Percentiles rank a stretch among this genome's conserved stretches.
Conservation (phyloP, 2,888 invertebrate genomes). For the Gnatocerus cornutus region DNA sequence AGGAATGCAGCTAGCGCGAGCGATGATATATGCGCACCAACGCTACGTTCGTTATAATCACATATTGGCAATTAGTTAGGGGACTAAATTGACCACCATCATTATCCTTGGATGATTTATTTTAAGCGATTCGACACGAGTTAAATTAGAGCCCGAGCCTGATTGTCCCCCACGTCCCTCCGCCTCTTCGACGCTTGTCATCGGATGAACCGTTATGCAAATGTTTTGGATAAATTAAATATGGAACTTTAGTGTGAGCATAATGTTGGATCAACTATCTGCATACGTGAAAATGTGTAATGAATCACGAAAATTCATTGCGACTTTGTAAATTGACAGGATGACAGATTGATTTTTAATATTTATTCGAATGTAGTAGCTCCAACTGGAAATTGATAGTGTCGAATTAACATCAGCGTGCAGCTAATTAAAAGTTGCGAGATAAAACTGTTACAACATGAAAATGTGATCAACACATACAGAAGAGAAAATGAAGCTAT, state of each 20-base stretch:
- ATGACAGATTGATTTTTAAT: conserved; percentile 39
- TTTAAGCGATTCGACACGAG: conserved; percentile 70
- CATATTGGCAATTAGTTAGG: conserved; percentile 72
- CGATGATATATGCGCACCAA: conserved; percentile 67
- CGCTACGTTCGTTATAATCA: conserved; percentile 70
- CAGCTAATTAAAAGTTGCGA: neutral
- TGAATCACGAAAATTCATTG: conserved; percentile 33
- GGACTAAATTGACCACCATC: conserved; percentile 71
- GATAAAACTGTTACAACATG: no score
- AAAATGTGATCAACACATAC: no score
- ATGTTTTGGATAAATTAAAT: conserved; percentile 43
- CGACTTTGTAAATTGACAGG: conserved; percentile 37
- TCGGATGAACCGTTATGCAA: conserved; percentile 40
- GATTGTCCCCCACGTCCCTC: conserved; percentile 50
- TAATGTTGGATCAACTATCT: conserved; percentile 16
- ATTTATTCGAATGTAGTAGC: conserved; percentile 30
- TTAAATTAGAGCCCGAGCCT: conserved; percentile 66
- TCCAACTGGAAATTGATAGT: conserved; percentile 13
- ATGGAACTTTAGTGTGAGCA: conserved; percentile 24
- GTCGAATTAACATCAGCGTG: conserved; percentile 12
- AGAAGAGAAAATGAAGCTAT: no score
- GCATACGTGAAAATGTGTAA: conserved; percentile 43
- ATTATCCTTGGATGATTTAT: conserved; percentile 71
- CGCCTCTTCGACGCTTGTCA: conserved; percentile 36
- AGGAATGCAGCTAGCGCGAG: conserved; percentile 56